Evolutionary conservation across 1,140 invertebrate genomes (phyloP), one percentile per base, ranked within the genome.

Genomic region (Drosophila orosa): DNA sequence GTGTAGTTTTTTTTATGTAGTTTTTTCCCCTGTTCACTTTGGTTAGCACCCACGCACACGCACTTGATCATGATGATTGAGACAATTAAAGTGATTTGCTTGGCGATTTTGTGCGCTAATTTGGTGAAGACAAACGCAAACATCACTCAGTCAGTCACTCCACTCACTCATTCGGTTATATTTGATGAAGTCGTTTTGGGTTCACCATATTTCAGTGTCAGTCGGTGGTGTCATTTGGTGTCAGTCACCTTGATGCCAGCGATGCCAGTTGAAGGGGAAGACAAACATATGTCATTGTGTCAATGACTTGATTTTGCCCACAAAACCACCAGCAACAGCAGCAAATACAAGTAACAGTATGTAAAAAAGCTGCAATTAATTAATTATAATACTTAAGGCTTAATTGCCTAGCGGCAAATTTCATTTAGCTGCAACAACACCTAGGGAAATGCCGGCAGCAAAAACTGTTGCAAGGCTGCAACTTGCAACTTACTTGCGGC

Each of bases 351-450:
- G n/a, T 52, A 62, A 25, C 45, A 22, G 72, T 76, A 40, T 40
- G 40, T 17, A 24, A 59, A 76, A 59, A 75, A 58, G 17, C 8
- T 42, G 56, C 63, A 55, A 61, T 82, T 67, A 58, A 61, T 59
- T 61, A 63, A 68, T 68, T 68, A 68, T 27, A 22, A 35, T 52
- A 65, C 45, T 52, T 56, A 39, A 50, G 33, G 50, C 54, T 57
- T 57, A 71, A 57, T 71, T 45, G 45, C 45, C 65, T 87, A 78
- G 83, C 78, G 82, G 78, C 55, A 82, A 86, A 85, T 85, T 87
- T 66, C 50, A 82, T 86, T 80, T 85, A 85, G 42, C 42, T 86
- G 74, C 82, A 85, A 85, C 81, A 85, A 74, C 81, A 74, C 81
- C 82, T 55, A 60, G 44, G 42, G 33, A 73, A 73, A 66, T 74